A percentile compares a stretch with the other conserved stretches of the same genome.
Evolutionary conservation across 2,113 vertebrate genomes (phyloP).

Genomic region (Mastomys coucha): DNA sequence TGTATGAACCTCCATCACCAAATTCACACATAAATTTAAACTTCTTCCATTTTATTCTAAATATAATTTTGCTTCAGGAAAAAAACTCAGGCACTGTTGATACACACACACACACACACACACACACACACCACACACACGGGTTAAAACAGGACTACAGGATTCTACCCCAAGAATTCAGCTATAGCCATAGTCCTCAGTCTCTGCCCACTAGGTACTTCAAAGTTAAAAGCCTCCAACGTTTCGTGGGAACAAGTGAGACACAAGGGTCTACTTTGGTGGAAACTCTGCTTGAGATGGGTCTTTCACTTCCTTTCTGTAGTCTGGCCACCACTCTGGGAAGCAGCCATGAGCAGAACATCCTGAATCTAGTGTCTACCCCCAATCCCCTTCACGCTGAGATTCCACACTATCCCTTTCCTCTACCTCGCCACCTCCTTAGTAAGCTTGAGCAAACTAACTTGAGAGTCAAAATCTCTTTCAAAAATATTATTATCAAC

Average conservation of each 20-base stretch:
- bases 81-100: not conserved
- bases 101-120: not conserved
- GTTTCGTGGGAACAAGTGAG: not conserved
- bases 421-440: not conserved
- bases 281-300: not conserved
- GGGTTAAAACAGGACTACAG: not conserved
- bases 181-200: not conserved
- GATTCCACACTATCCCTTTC: not conserved
- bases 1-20: conserved; percentile 4
- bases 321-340: not conserved
- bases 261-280: not conserved
- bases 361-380: not conserved
- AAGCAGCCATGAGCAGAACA: not conserved
- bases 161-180: not conserved
- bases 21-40: conserved; percentile 34
- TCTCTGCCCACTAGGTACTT: not conserved
- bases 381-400: not conserved
- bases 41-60: not conserved
- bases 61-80: not conserved
- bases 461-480: conserved; percentile 8
- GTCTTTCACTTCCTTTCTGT: not conserved
- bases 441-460: conserved; percentile 24
- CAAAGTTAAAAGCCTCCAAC: not conserved
- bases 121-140: not conserved
- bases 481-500: not conserved